These are phyloP conservation scores for Lutjanus erythropterus DNA, from an alignment of 2,113 vertebrate genomes.

Conservation along the genomic window DNA sequence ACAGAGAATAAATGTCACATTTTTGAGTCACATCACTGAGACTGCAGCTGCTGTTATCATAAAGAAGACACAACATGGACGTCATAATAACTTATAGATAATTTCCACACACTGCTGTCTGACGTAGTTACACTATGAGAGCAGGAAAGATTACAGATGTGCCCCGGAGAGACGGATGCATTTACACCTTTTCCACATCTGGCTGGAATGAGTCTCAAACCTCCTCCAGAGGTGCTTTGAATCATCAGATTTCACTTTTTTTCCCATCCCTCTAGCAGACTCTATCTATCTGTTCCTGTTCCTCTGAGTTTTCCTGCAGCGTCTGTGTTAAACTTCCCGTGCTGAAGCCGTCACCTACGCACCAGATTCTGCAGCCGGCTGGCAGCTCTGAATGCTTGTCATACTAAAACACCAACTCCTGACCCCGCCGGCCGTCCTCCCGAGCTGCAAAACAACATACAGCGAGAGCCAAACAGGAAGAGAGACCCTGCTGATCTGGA, in stretches of 20 bases:
- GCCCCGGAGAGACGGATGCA: not conserved
- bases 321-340: not conserved
- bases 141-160: not conserved
- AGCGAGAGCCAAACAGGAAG: conserved; percentile 15
- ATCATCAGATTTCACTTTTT: too few species aligned
- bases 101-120: not conserved
- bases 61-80: not conserved
- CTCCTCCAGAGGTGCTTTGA: not conserved
- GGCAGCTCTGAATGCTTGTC: conserved; percentile 28
- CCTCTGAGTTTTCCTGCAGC: not conserved
- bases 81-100: not conserved
- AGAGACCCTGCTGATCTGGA: not conserved
- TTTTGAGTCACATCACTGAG: too few species aligned
- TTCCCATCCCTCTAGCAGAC: not conserved
- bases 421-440: not conserved
- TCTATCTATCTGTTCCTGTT: too few species aligned
- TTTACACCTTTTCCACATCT: not conserved
- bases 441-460: conserved; percentile 12
- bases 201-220: not conserved
- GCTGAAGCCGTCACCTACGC: conserved; percentile 52
- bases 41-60: too few species aligned
- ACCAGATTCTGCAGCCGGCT: conserved; percentile 58
- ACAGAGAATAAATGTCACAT: too few species aligned
- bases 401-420: conserved; percentile 20
- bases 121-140: not conserved